A percentile compares a stretch with the other conserved stretches of the same genome.
These are phyloP conservation scores for Kryptolebias marmoratus DNA, from an alignment of 2,113 vertebrate species.

Conservation along the genomic window DNA sequence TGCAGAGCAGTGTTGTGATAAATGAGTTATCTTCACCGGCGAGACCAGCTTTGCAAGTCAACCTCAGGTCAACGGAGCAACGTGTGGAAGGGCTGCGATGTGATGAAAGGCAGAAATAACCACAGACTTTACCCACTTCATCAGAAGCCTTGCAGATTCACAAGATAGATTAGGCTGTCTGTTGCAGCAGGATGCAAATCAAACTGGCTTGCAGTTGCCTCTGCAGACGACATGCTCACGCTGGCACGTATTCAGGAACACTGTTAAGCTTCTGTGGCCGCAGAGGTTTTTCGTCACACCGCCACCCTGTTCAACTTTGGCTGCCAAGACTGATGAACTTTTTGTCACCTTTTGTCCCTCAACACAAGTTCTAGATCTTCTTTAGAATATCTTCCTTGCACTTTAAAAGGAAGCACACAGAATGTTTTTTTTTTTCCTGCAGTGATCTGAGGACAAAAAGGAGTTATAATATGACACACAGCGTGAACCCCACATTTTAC, in stretches of 20 bases:
- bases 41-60: conserved; percentile 5
- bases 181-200: conserved; percentile 24
- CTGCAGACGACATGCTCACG: conserved; percentile 23
- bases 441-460: conserved; percentile 9
- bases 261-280: not conserved
- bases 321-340: conserved; percentile 54
- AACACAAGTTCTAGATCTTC: conserved; percentile 9
- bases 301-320: conserved; percentile 34
- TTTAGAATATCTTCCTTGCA: not conserved
- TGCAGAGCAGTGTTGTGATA: conserved; percentile 20
- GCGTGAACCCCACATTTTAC: not conserved
- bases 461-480: conserved; percentile 1
- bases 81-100: not conserved
- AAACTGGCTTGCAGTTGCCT: conserved; percentile 33
- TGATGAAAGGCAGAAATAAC: conserved; percentile 13
- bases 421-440: conserved; percentile 16
- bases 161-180: conserved; percentile 25
- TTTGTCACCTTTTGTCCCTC: conserved; percentile 39
- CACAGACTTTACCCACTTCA: conserved; percentile 23
- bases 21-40: conserved; percentile 1
- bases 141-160: conserved; percentile 25
- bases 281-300: conserved; percentile 12
- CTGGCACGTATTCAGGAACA: conserved; percentile 18
- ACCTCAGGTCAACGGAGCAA: conserved; percentile 20
- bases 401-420: not conserved